Conservation (phyloP, 2,113 vertebrate species). For the Mixornis gularis region DNA sequence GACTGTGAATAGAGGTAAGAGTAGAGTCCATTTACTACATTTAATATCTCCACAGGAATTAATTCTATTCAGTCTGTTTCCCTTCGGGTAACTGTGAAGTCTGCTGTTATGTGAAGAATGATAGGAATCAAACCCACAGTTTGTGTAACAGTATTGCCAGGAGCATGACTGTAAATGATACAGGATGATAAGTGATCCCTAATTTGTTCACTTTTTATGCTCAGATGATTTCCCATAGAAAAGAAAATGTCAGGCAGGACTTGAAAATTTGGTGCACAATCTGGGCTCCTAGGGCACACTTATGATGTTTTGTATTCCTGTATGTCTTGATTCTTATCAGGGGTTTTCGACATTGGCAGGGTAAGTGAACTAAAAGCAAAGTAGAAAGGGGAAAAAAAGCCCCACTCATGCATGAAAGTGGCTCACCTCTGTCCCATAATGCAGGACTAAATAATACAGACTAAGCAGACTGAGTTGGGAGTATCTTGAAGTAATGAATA, state of each 20-base stretch:
- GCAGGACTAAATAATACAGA: background rate
- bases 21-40: background rate
- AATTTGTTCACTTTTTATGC: conserved; percentile 12
- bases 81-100: background rate
- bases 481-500: background rate
- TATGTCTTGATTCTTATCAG: background rate
- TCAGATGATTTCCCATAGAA: background rate
- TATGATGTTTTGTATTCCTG: background rate
- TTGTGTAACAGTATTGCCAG: background rate
- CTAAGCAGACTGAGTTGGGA: background rate
- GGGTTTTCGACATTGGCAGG: background rate
- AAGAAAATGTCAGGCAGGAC: background rate
- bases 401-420: background rate
- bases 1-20: background rate
- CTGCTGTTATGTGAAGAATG: background rate
- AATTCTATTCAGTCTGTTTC: background rate
- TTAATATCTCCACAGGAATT: background rate
- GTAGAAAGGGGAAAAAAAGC: background rate
- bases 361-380: background rate
- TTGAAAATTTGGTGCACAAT: background rate
- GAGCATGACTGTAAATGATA: background rate
- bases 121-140: background rate
- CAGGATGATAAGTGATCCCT: background rate
- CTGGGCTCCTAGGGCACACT: background rate
- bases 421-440: background rate